Conservation (phyloP, 1,140 invertebrate genomes). For the Aphelenchoides besseyi region DNA sequence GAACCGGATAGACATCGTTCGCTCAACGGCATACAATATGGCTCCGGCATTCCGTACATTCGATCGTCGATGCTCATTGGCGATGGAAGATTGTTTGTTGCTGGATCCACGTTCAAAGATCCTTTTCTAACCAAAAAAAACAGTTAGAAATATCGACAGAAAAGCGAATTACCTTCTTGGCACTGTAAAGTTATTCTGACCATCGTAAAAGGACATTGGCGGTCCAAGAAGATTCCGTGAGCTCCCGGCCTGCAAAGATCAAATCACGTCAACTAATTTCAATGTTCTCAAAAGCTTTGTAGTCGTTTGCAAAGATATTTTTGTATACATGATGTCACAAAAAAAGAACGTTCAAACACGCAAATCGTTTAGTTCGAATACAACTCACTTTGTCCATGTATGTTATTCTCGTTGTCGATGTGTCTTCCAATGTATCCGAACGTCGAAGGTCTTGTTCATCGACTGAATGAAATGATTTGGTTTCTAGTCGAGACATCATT, state of each 20-base stretch:
- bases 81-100: neutral
- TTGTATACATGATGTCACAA: too few species aligned
- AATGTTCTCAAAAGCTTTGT: too few species aligned
- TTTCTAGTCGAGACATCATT: neutral
- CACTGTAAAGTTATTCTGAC: neutral
- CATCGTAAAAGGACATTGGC: constrained; percentile 11
- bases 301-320: too few species aligned
- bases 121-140: constrained; percentile 8
- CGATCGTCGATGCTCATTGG: constrained; percentile 13
- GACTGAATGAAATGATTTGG: neutral
- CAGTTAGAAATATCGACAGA: too few species aligned
- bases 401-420: neutral
- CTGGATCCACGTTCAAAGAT: constrained; percentile 12
- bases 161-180: too few species aligned
- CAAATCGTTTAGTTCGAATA: too few species aligned
- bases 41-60: neutral
- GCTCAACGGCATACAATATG: neutral
- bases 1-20: neutral
- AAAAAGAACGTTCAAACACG: neutral
- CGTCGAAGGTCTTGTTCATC: constrained; percentile 1
- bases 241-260: constrained; percentile 2
- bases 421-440: neutral
- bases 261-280: neutral
- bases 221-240: constrained; percentile 9
- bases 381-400: constrained; percentile 16